phyloP scores from a whole-genome alignment of 2,888 invertebrate genomes.

The Temnothorax rugatulus region DNA sequence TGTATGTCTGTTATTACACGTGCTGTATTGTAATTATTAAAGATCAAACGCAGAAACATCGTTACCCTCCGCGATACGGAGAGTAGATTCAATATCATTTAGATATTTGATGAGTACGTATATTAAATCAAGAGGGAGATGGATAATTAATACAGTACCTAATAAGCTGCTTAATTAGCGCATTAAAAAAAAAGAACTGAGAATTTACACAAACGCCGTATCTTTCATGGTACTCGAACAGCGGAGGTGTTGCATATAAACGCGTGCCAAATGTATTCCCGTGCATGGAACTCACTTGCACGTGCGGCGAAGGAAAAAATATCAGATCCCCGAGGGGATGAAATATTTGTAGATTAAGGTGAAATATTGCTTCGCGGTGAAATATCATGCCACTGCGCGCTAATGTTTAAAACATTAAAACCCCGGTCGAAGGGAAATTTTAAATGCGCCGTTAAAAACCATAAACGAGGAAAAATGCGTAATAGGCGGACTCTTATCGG shows the following conservation, averaged over 20 bases:
- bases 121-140: background rate
- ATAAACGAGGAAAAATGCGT: background rate
- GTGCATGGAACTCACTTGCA: slow-evolving; percentile 22
- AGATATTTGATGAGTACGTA: background rate
- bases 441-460: slow-evolving; percentile 7
- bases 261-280: slow-evolving; percentile 35
- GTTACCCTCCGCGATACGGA: background rate
- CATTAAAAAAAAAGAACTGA: background rate
- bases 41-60: background rate
- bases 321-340: slow-evolving; percentile 7
- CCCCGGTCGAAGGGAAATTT: background rate
- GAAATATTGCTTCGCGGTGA: slow-evolving; percentile 35
- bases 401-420: slow-evolving; percentile 43
- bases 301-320: background rate
- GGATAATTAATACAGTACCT: background rate
- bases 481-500: background rate
- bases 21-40: background rate
- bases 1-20: background rate
- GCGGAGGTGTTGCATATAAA: slow-evolving; percentile 20
- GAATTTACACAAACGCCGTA: background rate
- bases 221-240: background rate
- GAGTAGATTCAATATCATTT: background rate
- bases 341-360: slow-evolving; percentile 29
- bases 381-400: background rate
- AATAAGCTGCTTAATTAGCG: background rate